Conservation (phyloP, 2,888 invertebrate species). For the Aspidiotus rigidus region DNA sequence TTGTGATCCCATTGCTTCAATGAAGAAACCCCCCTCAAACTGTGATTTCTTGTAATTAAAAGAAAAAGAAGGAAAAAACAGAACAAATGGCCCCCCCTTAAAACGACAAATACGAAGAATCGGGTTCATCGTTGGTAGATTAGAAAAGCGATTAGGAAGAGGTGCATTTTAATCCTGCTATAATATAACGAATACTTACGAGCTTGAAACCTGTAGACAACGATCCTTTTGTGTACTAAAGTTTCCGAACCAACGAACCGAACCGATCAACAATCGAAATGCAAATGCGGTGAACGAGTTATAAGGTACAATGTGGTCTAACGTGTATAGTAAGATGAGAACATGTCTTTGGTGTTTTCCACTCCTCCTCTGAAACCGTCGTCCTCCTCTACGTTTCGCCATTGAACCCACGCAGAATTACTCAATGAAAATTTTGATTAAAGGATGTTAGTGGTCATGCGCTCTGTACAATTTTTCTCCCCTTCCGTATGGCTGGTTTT, state of each 20-base stretch:
- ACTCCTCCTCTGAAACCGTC: background rate
- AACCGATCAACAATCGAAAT: constrained; percentile 22
- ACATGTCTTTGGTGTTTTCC: background rate
- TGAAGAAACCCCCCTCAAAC: too few species aligned
- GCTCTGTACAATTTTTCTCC: background rate
- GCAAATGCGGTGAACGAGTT: constrained; percentile 23
- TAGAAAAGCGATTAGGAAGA: too few species aligned
- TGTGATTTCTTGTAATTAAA: too few species aligned
- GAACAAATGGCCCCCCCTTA: too few species aligned
- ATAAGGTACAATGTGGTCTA: background rate
- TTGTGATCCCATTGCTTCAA: too few species aligned
- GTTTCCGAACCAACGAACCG: background rate
- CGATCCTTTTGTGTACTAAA: background rate
- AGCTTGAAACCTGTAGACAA: too few species aligned
- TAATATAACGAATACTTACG: too few species aligned
- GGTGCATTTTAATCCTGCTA: too few species aligned
- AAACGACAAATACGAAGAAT: too few species aligned
- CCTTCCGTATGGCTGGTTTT: background rate
- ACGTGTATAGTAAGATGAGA: background rate
- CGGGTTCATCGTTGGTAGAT: too few species aligned
- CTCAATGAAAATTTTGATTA: background rate
- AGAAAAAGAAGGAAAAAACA: too few species aligned
- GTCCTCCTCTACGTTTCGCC: background rate
- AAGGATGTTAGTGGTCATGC: background rate
- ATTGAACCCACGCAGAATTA: constrained; percentile 1